These are phyloP conservation scores for Nylanderia fulva DNA, from an alignment of 1,140 invertebrate genomes.

Conservation along the genomic window DNA sequence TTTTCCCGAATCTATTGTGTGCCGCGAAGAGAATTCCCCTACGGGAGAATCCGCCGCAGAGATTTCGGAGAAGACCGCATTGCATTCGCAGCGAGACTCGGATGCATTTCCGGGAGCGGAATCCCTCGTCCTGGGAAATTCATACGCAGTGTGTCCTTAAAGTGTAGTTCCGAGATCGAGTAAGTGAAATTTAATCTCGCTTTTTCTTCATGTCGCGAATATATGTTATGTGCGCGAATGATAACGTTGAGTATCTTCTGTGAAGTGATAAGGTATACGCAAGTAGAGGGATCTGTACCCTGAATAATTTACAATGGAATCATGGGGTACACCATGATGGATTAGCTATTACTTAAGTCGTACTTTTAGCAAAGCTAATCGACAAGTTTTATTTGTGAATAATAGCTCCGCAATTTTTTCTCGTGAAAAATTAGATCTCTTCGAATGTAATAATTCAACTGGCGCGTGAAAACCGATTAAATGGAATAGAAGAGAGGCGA, in stretches of 20 bases:
- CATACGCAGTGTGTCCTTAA: slow-evolving; percentile 7
- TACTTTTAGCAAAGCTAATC: too few species aligned
- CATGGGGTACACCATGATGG: not conserved
- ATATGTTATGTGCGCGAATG: not conserved
- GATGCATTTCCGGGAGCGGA: slow-evolving; percentile 17
- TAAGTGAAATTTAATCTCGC: slow-evolving; percentile 24
- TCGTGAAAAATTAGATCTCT: not conserved
- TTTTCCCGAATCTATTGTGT: slow-evolving; percentile 28
- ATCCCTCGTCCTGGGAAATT: slow-evolving; percentile 6
- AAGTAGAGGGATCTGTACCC: not conserved
- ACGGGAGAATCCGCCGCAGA: not conserved
- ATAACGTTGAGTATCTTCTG: not conserved
- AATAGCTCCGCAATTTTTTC: not conserved
- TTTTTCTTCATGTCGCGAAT: not conserved
- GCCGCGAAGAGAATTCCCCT: not conserved
- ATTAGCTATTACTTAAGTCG: not conserved
- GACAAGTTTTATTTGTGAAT: not conserved
- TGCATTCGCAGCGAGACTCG: slow-evolving; percentile 15
- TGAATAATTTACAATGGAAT: not conserved
- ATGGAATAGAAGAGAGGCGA: not conserved
- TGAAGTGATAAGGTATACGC: slow-evolving; percentile 17
- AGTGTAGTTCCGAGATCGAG: slow-evolving; percentile 35
- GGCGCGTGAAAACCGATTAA: not conserved
- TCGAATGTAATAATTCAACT: not conserved
- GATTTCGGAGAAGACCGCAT: not conserved